These are phyloP conservation scores for Erebia aethiops DNA, from an alignment of 2,888 invertebrate species.

Conservation along the genomic window DNA sequence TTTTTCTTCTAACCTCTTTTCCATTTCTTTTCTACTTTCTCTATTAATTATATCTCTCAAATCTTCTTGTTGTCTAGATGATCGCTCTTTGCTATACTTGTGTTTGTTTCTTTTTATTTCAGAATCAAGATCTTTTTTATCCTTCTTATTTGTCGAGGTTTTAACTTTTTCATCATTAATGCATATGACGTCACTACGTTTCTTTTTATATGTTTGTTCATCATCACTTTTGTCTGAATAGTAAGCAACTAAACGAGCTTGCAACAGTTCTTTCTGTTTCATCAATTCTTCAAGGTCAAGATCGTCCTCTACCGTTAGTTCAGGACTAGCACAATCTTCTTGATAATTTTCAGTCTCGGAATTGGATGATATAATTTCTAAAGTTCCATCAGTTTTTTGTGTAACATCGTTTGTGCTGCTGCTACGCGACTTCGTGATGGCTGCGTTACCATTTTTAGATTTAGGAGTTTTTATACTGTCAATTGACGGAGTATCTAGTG, in stretches of 20 bases:
- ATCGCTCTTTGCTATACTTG: conserved; percentile 65
- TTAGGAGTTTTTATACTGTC: conserved; percentile 43
- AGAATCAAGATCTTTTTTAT: conserved; percentile 63
- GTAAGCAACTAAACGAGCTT: conserved; percentile 90
- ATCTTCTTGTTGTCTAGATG: conserved; percentile 65
- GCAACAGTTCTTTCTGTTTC: conserved; percentile 93
- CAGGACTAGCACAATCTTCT: conserved; percentile 87
- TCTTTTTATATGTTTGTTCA: conserved; percentile 55
- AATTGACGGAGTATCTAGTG: conserved; percentile 48
- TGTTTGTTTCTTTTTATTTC: conserved; percentile 66
- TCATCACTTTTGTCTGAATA: conserved; percentile 86
- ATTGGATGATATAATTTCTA: conserved; percentile 87
- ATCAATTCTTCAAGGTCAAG: conserved; percentile 94
- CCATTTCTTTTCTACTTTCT: conserved; percentile 59
- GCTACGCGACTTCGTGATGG: conserved; percentile 44
- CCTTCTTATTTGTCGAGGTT: conserved; percentile 72
- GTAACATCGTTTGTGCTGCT: conserved; percentile 44
- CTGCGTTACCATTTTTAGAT: conserved; percentile 59
- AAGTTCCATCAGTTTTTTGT: conserved; percentile 55
- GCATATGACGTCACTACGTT: conserved; percentile 81
- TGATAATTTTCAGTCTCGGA: conserved; percentile 85
- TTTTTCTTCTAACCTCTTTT: conserved; percentile 67
- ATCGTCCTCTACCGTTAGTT: conserved; percentile 91
- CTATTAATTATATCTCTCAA: conserved; percentile 69
- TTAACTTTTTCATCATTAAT: conserved; percentile 57